Evolutionary conservation across 2,797 vertebrate genomes (phyloP), one percentile per base, ranked within the genome.

Genomic region (Hoplostethus atlanticus): DNA sequence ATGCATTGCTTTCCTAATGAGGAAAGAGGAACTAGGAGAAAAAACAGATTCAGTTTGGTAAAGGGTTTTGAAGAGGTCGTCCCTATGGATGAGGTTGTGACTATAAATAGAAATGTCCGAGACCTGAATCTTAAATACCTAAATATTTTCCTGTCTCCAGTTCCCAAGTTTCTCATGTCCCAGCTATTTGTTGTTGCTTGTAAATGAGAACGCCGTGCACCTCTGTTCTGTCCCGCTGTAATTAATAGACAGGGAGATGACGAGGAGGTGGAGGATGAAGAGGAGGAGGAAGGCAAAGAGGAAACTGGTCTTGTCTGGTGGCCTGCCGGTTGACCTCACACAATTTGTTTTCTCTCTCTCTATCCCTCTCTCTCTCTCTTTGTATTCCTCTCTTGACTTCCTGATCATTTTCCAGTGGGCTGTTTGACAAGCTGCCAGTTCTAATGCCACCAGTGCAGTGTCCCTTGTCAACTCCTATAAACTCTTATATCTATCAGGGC

Each of bases 381-480:
- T 91, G 84, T 88, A 91, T 93, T 93, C 90, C 81, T 85, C 86
- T 84, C 86, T 87, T 70, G 67, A 85, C 86, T 89, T 86, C 76
- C 89, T 93, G 89, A 91, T 93, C 90, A 92, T 92, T 94, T 89
- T 87, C 86, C 87, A 91, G 85, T 84, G 86, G 87, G 85, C 89
- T 92, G 91, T 94, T 94, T 95, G 95, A 95, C 94, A 94, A 89
- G 91, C 90, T 94, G 94, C 94, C 94, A 95, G 93, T 93, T 94
- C 87, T 90, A 94, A 95, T 95, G 92, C 89, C 83, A 86, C 92
- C 88, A 84, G 87, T 91, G 87, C 92, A 95, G 94, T 94, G 92
- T 91, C 90, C 90, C 92, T 91, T 95, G 94, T 95, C 94, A 92
- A 84, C 91, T 95, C 87, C 84, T 84, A 95, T 95, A 94, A 93